Evolutionary conservation across 1,140 invertebrate genomes (phyloP), one percentile per base, ranked within the genome.

Genomic region (Drosophila ironensis): DNA sequence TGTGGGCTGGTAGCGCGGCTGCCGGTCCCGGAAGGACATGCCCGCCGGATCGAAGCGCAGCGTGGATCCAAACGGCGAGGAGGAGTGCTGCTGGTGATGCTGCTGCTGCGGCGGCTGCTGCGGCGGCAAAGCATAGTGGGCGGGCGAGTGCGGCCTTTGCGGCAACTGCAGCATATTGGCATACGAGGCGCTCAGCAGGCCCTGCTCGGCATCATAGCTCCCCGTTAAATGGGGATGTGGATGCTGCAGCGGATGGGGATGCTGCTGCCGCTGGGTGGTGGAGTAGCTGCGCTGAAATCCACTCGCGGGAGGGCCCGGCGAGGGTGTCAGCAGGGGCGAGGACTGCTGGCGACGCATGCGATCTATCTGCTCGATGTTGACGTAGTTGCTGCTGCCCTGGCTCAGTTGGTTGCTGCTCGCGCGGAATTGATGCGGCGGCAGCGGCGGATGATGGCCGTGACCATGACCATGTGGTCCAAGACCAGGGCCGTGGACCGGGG

Each of bases 361-460:
- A 53, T 92, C 92, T 14, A 92, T 91, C 63, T 92, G 91, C 63
- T 92, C 91, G 28, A 92, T 92, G 61, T 92, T 92, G 0, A 92
- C 91, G 68, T 92, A 92, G 61, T 92, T 92, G 35, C 90, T 91
- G 72, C 90, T 91, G 33, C 33, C 33, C 6, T 66, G 48, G 9
- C 67, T 63, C 3, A 75, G 46, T 17, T 82, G 69, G 48, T 66
- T 82, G 50, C 67, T 88, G 40, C 68, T 87, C 7, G 69, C 71
- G 11, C 81, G 74, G 53, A 82, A 88, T 9, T 66, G 77, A 6
- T 60, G 37, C 2, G 61, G 54, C 20, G 63, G 70, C n/a, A 63
- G 40, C 1, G 72, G 56, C 1, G 69, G 75, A 25, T 71, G 44
- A n/a, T n/a, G n/a, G n/a, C n/a, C n/a, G n/a, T n/a, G n/a, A n/a